phyloP scores from a whole-genome alignment of 2,888 invertebrate genomes.

The Machimus rusticus region DNA sequence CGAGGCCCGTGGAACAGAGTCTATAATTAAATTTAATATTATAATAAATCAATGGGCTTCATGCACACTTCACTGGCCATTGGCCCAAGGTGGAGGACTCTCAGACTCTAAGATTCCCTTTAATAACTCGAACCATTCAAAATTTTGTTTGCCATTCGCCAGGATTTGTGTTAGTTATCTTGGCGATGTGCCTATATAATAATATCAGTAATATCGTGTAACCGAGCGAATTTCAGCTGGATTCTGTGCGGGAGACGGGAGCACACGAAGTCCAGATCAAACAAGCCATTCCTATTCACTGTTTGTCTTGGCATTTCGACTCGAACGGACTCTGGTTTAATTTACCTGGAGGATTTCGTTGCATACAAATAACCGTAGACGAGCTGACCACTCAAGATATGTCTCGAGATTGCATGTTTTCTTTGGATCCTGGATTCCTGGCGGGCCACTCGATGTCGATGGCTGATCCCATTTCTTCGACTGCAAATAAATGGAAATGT shows the following conservation, averaged over 20 bases:
- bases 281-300: not conserved
- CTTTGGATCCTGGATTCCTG: constrained; percentile 59
- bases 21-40: not conserved
- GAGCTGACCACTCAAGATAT: constrained; percentile 62
- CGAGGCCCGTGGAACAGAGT: not conserved
- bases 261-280: not conserved
- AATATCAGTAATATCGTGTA: not conserved
- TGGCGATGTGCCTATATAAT: not conserved
- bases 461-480: constrained; percentile 58
- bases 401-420: constrained; percentile 63
- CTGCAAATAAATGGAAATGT: constrained; percentile 32
- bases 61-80: not conserved
- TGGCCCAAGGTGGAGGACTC: not conserved
- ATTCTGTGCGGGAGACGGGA: not conserved
- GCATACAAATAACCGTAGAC: constrained; percentile 61
- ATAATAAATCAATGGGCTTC: not conserved
- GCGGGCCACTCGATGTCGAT: constrained; percentile 56
- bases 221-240: not conserved
- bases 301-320: not conserved
- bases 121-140: not conserved
- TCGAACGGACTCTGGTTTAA: constrained; percentile 38
- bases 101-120: not conserved
- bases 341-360: constrained; percentile 63
- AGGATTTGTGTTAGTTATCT: not conserved
- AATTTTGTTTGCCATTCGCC: not conserved